phyloP scores from a whole-genome alignment of 2,888 invertebrate genomes.

The Tetheella fluctuosa region DNA sequence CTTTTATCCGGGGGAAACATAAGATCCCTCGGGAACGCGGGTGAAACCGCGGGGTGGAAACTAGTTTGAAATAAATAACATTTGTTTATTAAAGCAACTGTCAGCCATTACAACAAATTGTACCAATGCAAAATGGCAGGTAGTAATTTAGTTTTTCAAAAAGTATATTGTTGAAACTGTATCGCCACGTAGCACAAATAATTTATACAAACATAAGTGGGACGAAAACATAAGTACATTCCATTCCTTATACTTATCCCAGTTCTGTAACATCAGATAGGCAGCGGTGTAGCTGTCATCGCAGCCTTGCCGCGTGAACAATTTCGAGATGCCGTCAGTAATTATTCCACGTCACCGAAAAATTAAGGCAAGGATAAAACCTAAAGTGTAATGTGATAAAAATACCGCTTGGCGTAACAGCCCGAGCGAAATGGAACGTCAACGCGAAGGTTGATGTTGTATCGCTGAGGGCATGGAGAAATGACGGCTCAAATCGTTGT shows the following conservation, averaged over 20 bases:
- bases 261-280: conserved; percentile 57
- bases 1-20: too few species aligned
- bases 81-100: too few species aligned
- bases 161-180: conserved; percentile 30
- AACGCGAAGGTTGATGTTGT: conserved; percentile 59
- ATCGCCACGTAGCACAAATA: conserved; percentile 29
- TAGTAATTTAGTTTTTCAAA: conserved; percentile 8
- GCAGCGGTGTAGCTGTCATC: conserved; percentile 63
- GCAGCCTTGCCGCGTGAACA: conserved; percentile 64
- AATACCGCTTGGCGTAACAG: conserved; percentile 57
- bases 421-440: conserved; percentile 68
- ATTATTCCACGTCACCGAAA: conserved; percentile 76
- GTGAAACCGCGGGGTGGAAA: too few species aligned
- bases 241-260: conserved; percentile 32
- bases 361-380: conserved; percentile 72
- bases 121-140: too few species aligned
- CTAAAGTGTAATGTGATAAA: conserved; percentile 63
- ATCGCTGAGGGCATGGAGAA: conserved; percentile 65
- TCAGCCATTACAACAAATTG: background rate
- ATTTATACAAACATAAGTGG: conserved; percentile 21
- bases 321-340: conserved; percentile 64
- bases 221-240: conserved; percentile 23
- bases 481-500: conserved; percentile 60
- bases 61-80: too few species aligned
- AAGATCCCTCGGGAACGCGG: too few species aligned